phyloP scores from a whole-genome alignment of 1,140 invertebrate species.

The Micrasema minimum region DNA sequence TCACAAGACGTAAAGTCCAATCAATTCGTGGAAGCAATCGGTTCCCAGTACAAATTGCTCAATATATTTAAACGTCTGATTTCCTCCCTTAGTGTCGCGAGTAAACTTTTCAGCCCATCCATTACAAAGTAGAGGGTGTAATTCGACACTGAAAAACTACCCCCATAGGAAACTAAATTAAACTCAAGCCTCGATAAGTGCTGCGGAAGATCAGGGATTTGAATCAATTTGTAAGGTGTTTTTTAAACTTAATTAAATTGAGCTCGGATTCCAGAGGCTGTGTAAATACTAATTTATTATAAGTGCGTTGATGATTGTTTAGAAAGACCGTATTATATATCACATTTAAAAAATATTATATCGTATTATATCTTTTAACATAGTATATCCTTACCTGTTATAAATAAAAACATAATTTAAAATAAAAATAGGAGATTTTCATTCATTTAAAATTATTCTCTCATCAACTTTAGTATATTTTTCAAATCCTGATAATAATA shows the following conservation, averaged over 20 bases:
- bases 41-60: constrained; percentile 39
- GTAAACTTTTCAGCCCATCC: constrained; percentile 25
- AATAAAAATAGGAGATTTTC: too few relatives aligned
- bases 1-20: constrained; percentile 20
- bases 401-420: too few relatives aligned
- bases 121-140: constrained; percentile 26
- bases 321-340: too few relatives aligned
- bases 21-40: constrained; percentile 20
- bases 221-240: constrained; percentile 34
- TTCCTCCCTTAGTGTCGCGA: constrained; percentile 24
- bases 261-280: constrained; percentile 2
- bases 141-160: constrained; percentile 43
- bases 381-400: too few relatives aligned
- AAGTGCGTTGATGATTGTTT: too few relatives aligned
- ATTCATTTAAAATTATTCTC: too few relatives aligned
- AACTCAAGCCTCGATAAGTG: constrained; percentile 36
- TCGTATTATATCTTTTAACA: too few relatives aligned
- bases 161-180: constrained; percentile 34
- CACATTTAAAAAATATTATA: too few relatives aligned
- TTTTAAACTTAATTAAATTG: constrained; percentile 41
- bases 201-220: constrained; percentile 26
- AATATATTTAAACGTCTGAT: constrained; percentile 41
- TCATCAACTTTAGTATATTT: too few relatives aligned
- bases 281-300: too few relatives aligned
- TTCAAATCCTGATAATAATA: too few relatives aligned